Conservation (phyloP, 2,888 invertebrate species). For the Quadroppia sp. region DNA sequence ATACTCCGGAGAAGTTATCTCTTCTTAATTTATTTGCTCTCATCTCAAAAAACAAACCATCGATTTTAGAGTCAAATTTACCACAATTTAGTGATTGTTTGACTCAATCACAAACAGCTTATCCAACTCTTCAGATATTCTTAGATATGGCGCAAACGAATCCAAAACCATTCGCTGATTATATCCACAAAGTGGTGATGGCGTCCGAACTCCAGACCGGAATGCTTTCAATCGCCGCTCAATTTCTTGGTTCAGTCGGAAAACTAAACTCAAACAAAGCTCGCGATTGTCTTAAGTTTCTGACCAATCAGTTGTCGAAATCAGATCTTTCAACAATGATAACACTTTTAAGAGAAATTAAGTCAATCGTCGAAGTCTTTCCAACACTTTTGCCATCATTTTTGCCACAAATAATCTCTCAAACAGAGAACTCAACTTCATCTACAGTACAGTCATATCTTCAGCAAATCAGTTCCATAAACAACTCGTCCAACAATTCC, state of each 20-base stretch:
- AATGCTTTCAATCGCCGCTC: slow-evolving; percentile 50
- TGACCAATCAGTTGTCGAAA: slow-evolving; percentile 67
- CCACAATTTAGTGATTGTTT: slow-evolving; percentile 76
- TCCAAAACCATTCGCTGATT: slow-evolving; percentile 66
- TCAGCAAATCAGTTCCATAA: slow-evolving; percentile 50
- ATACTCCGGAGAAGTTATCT: slow-evolving; percentile 77
- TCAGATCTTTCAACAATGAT: slow-evolving; percentile 70
- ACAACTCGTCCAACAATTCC: neutral
- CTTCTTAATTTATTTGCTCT: slow-evolving; percentile 74
- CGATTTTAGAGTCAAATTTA: slow-evolving; percentile 73
- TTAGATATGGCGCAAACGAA: slow-evolving; percentile 68
- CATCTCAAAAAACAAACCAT: slow-evolving; percentile 74
- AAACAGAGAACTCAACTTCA: slow-evolving; percentile 57
- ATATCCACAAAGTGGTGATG: slow-evolving; percentile 63
- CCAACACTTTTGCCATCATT: slow-evolving; percentile 71
- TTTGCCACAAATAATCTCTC: slow-evolving; percentile 55
- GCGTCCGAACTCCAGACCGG: slow-evolving; percentile 50
- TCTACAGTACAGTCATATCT: slow-evolving; percentile 53
- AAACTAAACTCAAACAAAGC: slow-evolving; percentile 61
- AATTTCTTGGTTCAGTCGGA: slow-evolving; percentile 54
- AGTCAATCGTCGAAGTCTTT: slow-evolving; percentile 71
- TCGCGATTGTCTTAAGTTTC: slow-evolving; percentile 74
- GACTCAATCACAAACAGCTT: slow-evolving; percentile 59
- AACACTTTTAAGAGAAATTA: slow-evolving; percentile 71
- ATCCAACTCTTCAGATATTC: slow-evolving; percentile 68